A percentile compares a stretch with the other conserved stretches of the same genome.
phyloP scores from a whole-genome alignment of 2,797 vertebrate species.

The Eupleurogrammus muticus region DNA sequence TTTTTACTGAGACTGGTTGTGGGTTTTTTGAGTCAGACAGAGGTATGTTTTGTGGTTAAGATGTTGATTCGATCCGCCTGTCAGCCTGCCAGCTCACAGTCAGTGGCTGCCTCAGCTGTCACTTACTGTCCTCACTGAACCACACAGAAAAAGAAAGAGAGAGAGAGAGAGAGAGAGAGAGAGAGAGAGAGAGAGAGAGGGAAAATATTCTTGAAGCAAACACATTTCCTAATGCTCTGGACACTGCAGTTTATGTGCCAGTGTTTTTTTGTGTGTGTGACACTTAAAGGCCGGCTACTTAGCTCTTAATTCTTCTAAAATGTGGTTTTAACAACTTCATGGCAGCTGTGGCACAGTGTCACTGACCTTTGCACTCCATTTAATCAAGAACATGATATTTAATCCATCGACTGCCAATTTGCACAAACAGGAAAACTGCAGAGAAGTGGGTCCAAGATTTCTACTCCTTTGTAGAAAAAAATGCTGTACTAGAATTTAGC shows the following conservation, averaged over 20 bases:
- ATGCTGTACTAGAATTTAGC: conserved; percentile 4
- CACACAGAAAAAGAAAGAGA: conserved; percentile 5
- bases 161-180: conserved; percentile 20
- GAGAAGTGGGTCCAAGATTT: conserved; percentile 9
- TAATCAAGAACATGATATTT: conserved; percentile 8
- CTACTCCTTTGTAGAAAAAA: conserved; percentile 1
- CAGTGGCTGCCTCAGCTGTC: conserved; percentile 24
- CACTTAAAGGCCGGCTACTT: conserved; percentile 5
- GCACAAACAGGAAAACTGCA: conserved; percentile 9
- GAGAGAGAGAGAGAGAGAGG: conserved; percentile 19
- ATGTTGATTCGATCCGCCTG: conserved; percentile 35
- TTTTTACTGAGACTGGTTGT: neutral
- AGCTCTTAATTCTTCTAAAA: neutral
- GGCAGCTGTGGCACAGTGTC: neutral
- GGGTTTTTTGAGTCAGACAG: neutral
- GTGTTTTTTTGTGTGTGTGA: conserved; percentile 2
- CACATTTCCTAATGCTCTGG: conserved; percentile 36
- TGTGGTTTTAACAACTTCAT: neutral
- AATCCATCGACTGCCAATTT: conserved; percentile 4
- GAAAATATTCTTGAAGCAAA: conserved; percentile 39
- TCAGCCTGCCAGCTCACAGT: conserved; percentile 37
- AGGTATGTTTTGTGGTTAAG: conserved; percentile 20
- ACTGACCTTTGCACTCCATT: conserved; percentile 6
- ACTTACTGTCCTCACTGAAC: conserved; percentile 28
- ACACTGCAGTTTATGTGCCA: conserved; percentile 38